These are phyloP conservation scores for Brachionus plicatilis DNA, from an alignment of 1,140 invertebrate genomes.

Conservation along the genomic window DNA sequence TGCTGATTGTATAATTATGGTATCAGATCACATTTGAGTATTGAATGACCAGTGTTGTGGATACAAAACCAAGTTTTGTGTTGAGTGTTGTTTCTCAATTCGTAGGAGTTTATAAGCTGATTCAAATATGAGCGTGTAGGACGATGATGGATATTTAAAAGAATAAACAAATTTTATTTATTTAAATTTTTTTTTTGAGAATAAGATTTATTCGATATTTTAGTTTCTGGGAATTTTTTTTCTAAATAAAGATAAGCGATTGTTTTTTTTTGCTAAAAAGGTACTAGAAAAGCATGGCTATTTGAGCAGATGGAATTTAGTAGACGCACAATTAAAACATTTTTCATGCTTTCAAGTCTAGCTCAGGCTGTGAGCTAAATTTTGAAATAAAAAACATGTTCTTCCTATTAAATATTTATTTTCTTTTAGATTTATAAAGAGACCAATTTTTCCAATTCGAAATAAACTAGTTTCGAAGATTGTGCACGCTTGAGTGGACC, in stretches of 20 bases:
- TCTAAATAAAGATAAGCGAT: slow-evolving; percentile 2
- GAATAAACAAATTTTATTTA: not conserved
- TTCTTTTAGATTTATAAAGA: not conserved
- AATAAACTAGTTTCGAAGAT: not conserved
- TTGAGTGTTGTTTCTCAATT: not conserved
- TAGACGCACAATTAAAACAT: slow-evolving; percentile 2
- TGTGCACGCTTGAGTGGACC: not conserved
- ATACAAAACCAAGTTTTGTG: not conserved
- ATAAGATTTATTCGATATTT: not conserved
- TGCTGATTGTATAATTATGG: not conserved
- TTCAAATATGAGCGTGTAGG: not conserved
- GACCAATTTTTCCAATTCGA: not conserved
- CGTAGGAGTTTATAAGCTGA: not conserved
- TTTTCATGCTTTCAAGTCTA: slow-evolving; percentile 3
- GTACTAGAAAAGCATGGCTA: slow-evolving; percentile 1
- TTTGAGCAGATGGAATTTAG: slow-evolving; percentile 32
- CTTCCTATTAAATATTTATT: not conserved
- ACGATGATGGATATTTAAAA: not conserved
- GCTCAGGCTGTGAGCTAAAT: not conserved
- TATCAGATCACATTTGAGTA: not conserved
- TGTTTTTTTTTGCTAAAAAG: not conserved
- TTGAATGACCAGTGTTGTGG: not conserved
- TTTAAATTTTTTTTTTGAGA: not conserved
- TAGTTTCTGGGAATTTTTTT: not conserved
- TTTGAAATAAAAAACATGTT: slow-evolving; percentile 12